Percentiles rank a stretch among this genome's conserved stretches.
phyloP scores from a whole-genome alignment of 2,797 vertebrate species.

The Phalloptychus januarius region DNA sequence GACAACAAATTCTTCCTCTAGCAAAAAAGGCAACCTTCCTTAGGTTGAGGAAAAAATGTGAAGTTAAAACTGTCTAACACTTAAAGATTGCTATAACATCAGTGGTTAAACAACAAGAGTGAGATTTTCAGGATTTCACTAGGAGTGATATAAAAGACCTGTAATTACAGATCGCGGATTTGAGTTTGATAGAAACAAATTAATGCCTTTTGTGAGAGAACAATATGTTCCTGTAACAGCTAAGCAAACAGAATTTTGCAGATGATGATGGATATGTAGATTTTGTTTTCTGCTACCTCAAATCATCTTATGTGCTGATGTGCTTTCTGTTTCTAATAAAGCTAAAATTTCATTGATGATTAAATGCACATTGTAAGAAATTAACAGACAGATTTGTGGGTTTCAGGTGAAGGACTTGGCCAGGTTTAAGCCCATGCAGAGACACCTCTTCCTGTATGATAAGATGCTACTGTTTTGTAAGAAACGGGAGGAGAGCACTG shows the following conservation, averaged over 20 bases:
- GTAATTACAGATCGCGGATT: background rate
- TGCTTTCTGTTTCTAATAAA: background rate
- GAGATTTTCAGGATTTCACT: background rate
- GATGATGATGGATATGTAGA: background rate
- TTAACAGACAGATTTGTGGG: background rate
- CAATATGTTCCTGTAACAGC: background rate
- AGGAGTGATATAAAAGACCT: background rate
- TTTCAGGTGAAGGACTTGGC: constrained; percentile 91
- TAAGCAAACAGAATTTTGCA: background rate
- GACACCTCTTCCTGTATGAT: constrained; percentile 93
- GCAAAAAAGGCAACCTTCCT: background rate
- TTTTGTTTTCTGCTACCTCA: background rate
- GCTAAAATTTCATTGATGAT: background rate
- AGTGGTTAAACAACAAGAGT: too few species aligned
- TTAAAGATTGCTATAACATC: background rate
- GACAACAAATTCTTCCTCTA: background rate
- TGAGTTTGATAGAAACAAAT: background rate
- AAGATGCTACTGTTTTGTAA: constrained; percentile 94
- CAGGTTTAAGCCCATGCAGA: constrained; percentile 95
- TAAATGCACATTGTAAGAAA: background rate
- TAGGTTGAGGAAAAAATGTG: background rate
- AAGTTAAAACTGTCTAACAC: background rate
- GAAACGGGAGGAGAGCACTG: constrained; percentile 87
- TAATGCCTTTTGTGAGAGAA: background rate
- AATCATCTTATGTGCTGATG: background rate